Percentiles rank a stretch among this genome's conserved stretches.
phyloP scores from a whole-genome alignment of 2,888 invertebrate species.

The Timema podura region DNA sequence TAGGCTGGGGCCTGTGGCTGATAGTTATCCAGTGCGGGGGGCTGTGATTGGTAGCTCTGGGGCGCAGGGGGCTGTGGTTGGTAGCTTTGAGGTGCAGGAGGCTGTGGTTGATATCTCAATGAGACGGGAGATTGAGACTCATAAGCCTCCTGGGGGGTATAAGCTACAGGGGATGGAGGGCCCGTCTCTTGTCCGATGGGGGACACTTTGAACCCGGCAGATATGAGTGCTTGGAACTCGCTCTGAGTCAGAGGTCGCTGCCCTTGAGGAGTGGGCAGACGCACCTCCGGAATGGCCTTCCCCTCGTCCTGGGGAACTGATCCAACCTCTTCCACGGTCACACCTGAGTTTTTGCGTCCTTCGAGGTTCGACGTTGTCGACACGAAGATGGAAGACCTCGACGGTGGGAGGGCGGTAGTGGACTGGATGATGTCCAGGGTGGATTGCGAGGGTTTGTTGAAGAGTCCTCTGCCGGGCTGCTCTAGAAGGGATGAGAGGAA shows the following conservation, averaged over 20 bases:
- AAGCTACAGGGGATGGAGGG: neutral
- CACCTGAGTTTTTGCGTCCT: neutral
- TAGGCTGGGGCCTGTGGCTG: neutral
- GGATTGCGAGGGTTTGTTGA: slow-evolving; percentile 9
- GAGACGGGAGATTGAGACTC: neutral
- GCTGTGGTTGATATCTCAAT: neutral
- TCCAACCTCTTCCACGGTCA: slow-evolving; percentile 18
- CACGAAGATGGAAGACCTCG: slow-evolving; percentile 29
- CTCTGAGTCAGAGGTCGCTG: slow-evolving; percentile 31
- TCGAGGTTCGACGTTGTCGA: slow-evolving; percentile 20
- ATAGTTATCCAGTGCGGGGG: neutral
- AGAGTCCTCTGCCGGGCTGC: slow-evolving; percentile 18
- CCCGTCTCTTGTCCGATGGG: slow-evolving; percentile 17
- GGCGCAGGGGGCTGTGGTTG: neutral
- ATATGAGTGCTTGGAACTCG: slow-evolving; percentile 31
- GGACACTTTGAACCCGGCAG: slow-evolving; percentile 30
- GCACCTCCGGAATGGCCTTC: slow-evolving; percentile 26
- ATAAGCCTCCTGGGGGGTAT: too few relatives aligned
- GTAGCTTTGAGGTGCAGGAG: neutral
- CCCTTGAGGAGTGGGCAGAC: slow-evolving; percentile 30
- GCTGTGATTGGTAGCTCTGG: neutral
- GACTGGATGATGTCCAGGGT: slow-evolving; percentile 16
- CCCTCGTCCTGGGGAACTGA: neutral
- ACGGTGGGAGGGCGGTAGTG: slow-evolving; percentile 20
- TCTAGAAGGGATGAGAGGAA: slow-evolving; percentile 22